Conservation (phyloP, 1,140 invertebrate species). For the Andricus grossulariae region DNA sequence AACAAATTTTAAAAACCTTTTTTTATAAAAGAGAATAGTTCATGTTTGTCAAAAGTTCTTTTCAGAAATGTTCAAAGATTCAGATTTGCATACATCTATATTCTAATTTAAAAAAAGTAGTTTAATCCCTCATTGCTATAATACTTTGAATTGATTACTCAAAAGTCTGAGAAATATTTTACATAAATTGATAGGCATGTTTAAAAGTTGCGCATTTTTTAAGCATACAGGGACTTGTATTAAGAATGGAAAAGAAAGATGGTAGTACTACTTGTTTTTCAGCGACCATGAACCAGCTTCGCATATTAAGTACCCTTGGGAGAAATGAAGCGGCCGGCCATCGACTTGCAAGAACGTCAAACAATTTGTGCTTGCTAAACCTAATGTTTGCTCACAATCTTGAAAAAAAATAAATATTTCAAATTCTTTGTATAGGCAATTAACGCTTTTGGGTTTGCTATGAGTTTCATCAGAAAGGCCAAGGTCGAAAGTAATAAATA, state of each 20-base stretch:
- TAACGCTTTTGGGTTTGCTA: neutral
- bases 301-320: neutral
- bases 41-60: too few relatives aligned
- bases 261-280: neutral
- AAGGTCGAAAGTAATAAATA: too few relatives aligned
- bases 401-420: constrained; percentile 22
- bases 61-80: too few relatives aligned
- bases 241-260: constrained; percentile 8
- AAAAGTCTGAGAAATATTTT: neutral
- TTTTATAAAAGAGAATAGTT: too few relatives aligned
- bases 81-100: too few relatives aligned
- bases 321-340: neutral
- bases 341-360: constrained; percentile 13
- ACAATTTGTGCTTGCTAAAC: constrained; percentile 5
- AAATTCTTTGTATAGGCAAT: constrained; percentile 33
- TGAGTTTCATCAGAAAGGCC: too few relatives aligned
- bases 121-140: too few relatives aligned
- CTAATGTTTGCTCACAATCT: neutral
- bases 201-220: constrained; percentile 2
- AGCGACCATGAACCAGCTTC: constrained; percentile 6
- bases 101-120: too few relatives aligned
- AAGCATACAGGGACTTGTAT: constrained; percentile 16
- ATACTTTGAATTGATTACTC: too few relatives aligned
- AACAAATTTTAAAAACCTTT: too few relatives aligned
- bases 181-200: neutral